Conservation (phyloP, 2,113 vertebrate species). For the Sinosuthora webbiana region DNA sequence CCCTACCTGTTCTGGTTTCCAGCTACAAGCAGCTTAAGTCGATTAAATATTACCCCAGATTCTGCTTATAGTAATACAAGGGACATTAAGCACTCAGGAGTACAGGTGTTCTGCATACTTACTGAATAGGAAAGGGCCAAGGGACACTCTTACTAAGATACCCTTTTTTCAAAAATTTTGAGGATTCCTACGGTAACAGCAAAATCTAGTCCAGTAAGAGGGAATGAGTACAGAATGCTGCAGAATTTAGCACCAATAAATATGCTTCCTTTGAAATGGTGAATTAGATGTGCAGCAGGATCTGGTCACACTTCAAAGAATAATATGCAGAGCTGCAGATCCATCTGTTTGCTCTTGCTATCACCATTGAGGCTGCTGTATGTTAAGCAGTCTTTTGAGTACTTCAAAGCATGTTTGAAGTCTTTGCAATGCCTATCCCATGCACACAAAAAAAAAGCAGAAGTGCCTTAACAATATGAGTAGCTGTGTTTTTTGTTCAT, state of each 20-base stretch:
- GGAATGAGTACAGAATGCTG: slow-evolving; percentile 5
- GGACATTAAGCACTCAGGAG: not conserved
- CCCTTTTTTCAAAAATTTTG: not conserved
- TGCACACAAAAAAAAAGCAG: slow-evolving; percentile 51
- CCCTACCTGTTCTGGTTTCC: not conserved
- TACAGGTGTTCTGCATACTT: slow-evolving; percentile 16
- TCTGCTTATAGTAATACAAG: not conserved
- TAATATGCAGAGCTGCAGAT: slow-evolving; percentile 57
- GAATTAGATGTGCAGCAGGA: slow-evolving; percentile 69
- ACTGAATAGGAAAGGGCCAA: not conserved
- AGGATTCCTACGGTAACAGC: not conserved
- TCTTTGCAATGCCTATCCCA: slow-evolving; percentile 41
- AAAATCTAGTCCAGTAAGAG: slow-evolving; percentile 34
- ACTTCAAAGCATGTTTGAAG: slow-evolving; percentile 76
- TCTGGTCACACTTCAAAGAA: slow-evolving; percentile 74
- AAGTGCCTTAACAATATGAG: slow-evolving; percentile 28
- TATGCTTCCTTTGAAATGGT: slow-evolving; percentile 70
- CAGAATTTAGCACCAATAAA: slow-evolving; percentile 60
- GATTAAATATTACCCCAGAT: not conserved
- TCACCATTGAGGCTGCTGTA: slow-evolving; percentile 34
- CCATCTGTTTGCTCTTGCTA: slow-evolving; percentile 63
- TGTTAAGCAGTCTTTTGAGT: slow-evolving; percentile 71
- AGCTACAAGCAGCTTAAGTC: not conserved
- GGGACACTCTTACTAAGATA: not conserved
- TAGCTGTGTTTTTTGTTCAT: slow-evolving; percentile 4